Conservation (phyloP, 2,113 vertebrate species). For the Isurus oxyrinchus region DNA sequence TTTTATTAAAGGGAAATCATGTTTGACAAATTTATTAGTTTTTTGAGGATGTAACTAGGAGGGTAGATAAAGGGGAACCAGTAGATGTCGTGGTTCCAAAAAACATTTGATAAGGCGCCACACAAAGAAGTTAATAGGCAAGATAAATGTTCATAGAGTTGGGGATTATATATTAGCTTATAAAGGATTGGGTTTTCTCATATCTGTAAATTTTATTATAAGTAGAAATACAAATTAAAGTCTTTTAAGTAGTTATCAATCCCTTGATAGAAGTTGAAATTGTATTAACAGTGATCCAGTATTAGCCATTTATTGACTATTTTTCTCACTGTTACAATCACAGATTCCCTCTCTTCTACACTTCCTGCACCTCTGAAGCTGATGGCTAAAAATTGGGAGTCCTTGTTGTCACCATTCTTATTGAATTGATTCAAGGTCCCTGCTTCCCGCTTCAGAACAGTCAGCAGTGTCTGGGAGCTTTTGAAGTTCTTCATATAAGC, state of each 20-base stretch:
- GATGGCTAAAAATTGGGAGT: slow-evolving; percentile 42
- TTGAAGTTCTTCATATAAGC: slow-evolving; percentile 79
- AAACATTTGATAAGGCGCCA: neutral
- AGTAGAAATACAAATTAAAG: neutral
- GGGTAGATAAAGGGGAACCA: neutral
- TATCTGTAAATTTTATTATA: neutral
- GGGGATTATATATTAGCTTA: neutral
- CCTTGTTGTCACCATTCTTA: slow-evolving; percentile 51
- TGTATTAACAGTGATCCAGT: neutral
- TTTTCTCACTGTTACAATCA: neutral
- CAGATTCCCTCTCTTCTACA: no score
- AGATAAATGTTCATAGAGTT: neutral
- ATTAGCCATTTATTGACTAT: neutral
- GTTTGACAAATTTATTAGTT: neutral
- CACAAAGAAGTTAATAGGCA: neutral
- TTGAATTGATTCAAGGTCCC: slow-evolving; percentile 69
- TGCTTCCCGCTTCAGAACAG: slow-evolving; percentile 71
- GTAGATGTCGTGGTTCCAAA: neutral
- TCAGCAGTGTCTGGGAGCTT: slow-evolving; percentile 82
- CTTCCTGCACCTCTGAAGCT: neutral
- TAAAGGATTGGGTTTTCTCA: neutral
- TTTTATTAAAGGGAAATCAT: no score
- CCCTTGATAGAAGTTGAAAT: neutral
- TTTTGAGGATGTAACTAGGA: neutral
- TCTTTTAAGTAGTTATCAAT: neutral